Evolutionary conservation across 2,888 invertebrate genomes (phyloP).

Genomic region (Ypsolopha sequella): DNA sequence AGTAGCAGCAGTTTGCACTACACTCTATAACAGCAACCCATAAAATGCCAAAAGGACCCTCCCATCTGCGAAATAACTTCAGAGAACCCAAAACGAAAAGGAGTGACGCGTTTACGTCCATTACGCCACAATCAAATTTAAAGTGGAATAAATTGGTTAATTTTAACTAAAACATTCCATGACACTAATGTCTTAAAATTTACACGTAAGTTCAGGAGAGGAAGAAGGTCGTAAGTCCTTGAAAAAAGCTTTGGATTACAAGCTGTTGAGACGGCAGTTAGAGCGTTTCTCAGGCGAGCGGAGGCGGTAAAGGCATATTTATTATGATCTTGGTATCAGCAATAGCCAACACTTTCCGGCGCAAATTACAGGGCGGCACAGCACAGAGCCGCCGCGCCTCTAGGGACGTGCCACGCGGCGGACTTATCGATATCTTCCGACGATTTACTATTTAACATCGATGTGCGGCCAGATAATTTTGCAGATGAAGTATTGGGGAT

Average conservation of each 20-base stretch:
- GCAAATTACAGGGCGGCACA: conserved; percentile 70
- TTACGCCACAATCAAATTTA: conserved; percentile 12
- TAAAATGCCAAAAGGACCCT: not conserved
- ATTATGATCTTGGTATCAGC: conserved; percentile 70
- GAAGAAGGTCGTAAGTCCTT: conserved; percentile 16
- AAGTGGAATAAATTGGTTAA: conserved; percentile 17
- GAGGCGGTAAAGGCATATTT: conserved; percentile 71
- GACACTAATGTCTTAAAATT: conserved; percentile 36
- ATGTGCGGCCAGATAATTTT: conserved; percentile 1
- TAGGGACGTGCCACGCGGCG: conserved; percentile 30
- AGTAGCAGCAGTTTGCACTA: conserved; percentile 2
- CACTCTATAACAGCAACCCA: not conserved
- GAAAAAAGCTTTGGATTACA: not conserved
- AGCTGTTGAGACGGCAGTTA: conserved; percentile 6
- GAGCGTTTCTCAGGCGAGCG: conserved; percentile 15
- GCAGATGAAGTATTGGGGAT: not conserved
- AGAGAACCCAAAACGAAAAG: conserved; percentile 3
- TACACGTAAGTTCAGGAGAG: conserved; percentile 20
- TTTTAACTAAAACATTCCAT: conserved; percentile 25
- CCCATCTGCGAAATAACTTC: conserved; percentile 1
- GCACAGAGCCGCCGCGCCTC: conserved; percentile 37
- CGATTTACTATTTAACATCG: conserved; percentile 6
- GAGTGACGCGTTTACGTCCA: conserved; percentile 3
- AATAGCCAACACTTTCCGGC: conserved; percentile 69
- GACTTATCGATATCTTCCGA: conserved; percentile 45